Evolutionary conservation across 2,888 invertebrate genomes (phyloP).

Genomic region (Nemurella pictetii): DNA sequence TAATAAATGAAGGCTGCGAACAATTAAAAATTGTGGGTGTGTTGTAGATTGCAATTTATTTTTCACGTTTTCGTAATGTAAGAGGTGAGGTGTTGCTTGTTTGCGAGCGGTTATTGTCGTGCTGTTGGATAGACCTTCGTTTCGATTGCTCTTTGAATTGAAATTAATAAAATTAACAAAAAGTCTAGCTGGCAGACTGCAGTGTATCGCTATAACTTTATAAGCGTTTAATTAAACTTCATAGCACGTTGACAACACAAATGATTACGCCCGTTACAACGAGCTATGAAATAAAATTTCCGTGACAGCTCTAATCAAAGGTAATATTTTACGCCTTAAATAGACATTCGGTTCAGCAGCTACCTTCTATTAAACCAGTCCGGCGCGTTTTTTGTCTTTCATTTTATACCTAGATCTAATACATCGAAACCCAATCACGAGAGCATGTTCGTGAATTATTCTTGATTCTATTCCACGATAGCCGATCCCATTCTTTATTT

Average conservation of each 20-base stretch:
- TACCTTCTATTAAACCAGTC: conserved; percentile 9
- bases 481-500: conserved; percentile 22
- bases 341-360: conserved; percentile 15
- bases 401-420: not conserved
- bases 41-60: not conserved
- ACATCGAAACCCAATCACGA: not conserved
- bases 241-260: not conserved
- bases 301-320: not conserved
- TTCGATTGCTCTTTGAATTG: conserved; percentile 1
- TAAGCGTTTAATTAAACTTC: not conserved
- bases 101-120: not conserved
- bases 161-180: not conserved
- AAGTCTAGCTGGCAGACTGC: not conserved
- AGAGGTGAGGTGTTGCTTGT: not conserved
- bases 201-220: not conserved
- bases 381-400: not conserved
- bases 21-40: not conserved
- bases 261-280: not conserved
- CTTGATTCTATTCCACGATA: conserved; percentile 7
- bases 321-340: conserved; percentile 14
- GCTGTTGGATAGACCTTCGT: not conserved
- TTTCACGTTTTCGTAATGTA: not conserved
- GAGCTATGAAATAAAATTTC: not conserved
- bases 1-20: not conserved
- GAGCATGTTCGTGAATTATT: not conserved